Base-by-base conservation (phyloP, 2,797 vertebrate species). In the Simalia tracyae region DNA sequence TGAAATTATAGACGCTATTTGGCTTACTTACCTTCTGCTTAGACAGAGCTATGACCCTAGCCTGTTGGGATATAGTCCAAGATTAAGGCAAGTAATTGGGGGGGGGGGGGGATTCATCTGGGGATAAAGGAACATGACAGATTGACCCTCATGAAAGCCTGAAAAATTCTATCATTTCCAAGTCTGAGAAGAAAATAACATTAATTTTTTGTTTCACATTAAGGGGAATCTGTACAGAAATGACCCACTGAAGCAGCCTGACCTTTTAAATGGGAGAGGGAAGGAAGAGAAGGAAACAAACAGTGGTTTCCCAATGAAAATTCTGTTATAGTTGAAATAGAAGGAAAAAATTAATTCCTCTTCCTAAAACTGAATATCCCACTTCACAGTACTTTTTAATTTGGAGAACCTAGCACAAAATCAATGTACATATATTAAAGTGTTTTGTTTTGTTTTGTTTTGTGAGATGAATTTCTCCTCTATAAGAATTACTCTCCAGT, bases 1-100 rank as follows among this genome's bases (percentile, higher is more conserved):
- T 92, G 95, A 96, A 97, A 97, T 94, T 92, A 93, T 95, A 95
- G 96, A 96, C 96, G 91, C 91, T 92, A 19, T 96, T 94, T 91
- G 86, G 94, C 93, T 88, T 95, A 94, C 94, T 86, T 95, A 81
- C 46, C 94, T n/a, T 95, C 93, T 93, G 85, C 93, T 95, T 93
- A 93, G 95, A 96, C 92, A 92, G 36, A 96, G 94, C 94, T 72
- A 57, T 95, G 95, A 96, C 96, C 96, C 95, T 97, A 94, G 93
- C 94, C 94, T 64, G 91, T 93, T 93, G 95, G 95, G 95, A 92
- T 93, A 94, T 26, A 87, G 93, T 94, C 94, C 90, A 88, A 89
- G 95, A 94, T 92, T 56, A 94, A 90, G 59, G 95, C 31, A 12
- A 84, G 14, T 57, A 15, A 56, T 8, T 56, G 31, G n/a, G 7